Evolutionary conservation across 2,888 invertebrate species (phyloP).

Genomic region (Notodonta ziczac): DNA sequence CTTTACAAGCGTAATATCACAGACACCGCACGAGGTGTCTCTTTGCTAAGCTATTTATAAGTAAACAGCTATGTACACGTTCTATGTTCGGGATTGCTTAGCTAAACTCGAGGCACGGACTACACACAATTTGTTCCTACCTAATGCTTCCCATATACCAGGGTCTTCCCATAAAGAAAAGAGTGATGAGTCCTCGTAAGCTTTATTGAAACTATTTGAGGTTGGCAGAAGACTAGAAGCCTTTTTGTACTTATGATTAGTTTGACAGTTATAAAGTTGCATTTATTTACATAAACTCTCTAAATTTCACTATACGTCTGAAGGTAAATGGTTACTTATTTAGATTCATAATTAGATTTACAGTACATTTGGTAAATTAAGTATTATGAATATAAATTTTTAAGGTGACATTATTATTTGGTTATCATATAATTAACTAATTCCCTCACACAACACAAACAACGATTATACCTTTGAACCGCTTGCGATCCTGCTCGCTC

Average conservation of each 20-base stretch:
- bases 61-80: constrained; percentile 49
- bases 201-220: neutral
- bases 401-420: neutral
- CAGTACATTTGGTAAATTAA: neutral
- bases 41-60: constrained; percentile 62
- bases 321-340: neutral
- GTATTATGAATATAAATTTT: neutral
- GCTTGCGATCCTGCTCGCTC: neutral
- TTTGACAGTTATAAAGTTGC: neutral
- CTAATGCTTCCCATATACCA: neutral
- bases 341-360: constrained; percentile 1
- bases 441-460: neutral
- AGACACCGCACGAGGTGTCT: constrained; percentile 64
- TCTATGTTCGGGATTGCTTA: constrained; percentile 40
- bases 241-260: constrained; percentile 6
- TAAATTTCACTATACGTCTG: constrained; percentile 10
- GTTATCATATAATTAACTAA: neutral
- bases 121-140: neutral
- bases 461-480: neutral
- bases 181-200: neutral
- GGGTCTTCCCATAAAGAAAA: neutral
- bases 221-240: constrained; percentile 16
- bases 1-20: constrained; percentile 81
- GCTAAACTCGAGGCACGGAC: neutral
- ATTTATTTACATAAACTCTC: constrained; percentile 4